Conservation (phyloP, 2,888 invertebrate genomes). For the Ornithoptera alexandrae region DNA sequence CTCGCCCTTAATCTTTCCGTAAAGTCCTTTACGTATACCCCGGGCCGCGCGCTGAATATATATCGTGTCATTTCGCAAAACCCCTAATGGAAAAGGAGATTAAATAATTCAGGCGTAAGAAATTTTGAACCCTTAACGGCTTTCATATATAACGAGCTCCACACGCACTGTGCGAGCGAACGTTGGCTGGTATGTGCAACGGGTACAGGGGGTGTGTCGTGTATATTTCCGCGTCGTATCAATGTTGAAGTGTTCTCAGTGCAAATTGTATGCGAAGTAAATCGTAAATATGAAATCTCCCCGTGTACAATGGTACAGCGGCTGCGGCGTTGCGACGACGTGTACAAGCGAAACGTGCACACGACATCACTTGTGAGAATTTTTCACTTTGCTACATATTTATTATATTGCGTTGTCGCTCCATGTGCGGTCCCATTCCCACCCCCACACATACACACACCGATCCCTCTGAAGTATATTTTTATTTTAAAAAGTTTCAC, state of each 20-base stretch:
- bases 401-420: conserved; percentile 8
- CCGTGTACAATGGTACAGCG: conserved; percentile 55
- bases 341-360: conserved; percentile 18
- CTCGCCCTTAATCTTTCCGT: conserved; percentile 64
- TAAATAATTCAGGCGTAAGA: conserved; percentile 76
- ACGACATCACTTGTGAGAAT: conserved; percentile 14
- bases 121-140: conserved; percentile 74
- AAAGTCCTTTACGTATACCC: conserved; percentile 64
- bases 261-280: conserved; percentile 58
- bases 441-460: too few relatives aligned
- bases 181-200: background rate
- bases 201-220: conserved; percentile 31
- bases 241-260: conserved; percentile 48
- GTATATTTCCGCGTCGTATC: conserved; percentile 21
- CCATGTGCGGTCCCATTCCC: too few relatives aligned
- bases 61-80: conserved; percentile 74
- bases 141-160: conserved; percentile 74
- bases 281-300: conserved; percentile 63
- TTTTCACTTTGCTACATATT: conserved; percentile 17
- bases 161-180: conserved; percentile 44
- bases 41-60: conserved; percentile 66
- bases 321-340: conserved; percentile 10
- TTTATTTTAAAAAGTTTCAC: too few relatives aligned
- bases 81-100: conserved; percentile 77
- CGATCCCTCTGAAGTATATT: too few relatives aligned